Evolutionary conservation across 2,888 invertebrate species (phyloP).

Genomic region (Apoda limacodes): DNA sequence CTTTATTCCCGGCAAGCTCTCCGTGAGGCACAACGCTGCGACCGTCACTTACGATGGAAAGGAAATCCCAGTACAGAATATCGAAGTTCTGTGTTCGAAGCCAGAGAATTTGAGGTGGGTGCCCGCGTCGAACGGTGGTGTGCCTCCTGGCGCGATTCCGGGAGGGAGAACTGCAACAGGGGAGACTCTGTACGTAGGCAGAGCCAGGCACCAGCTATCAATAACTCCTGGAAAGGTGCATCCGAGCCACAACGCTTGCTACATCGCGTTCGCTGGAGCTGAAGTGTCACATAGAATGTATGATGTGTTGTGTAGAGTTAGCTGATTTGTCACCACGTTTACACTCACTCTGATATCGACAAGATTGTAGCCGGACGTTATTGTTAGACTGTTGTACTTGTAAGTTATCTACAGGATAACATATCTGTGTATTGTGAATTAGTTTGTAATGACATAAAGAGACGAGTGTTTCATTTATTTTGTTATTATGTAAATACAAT

Average conservation of each 20-base stretch:
- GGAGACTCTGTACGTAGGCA: constrained; percentile 65
- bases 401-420: too few species aligned
- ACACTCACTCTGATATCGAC: too few species aligned
- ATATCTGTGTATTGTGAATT: too few species aligned
- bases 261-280: constrained; percentile 49
- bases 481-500: too few species aligned
- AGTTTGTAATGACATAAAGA: too few species aligned
- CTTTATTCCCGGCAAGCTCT: constrained; percentile 56
- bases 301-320: constrained; percentile 49
- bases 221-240: constrained; percentile 70
- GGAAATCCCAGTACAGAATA: constrained; percentile 54
- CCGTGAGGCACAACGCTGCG: constrained; percentile 52
- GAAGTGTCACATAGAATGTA: constrained; percentile 55
- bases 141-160: constrained; percentile 66
- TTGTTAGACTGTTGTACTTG: too few species aligned
- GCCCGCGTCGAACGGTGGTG: constrained; percentile 57
- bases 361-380: too few species aligned
- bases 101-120: constrained; percentile 61
- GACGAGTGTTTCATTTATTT: too few species aligned
- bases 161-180: constrained; percentile 61
- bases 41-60: constrained; percentile 48
- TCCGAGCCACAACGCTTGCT: constrained; percentile 49
- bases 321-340: too few species aligned
- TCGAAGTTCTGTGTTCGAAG: constrained; percentile 49
- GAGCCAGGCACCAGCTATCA: constrained; percentile 67